A percentile compares a stretch with the other conserved stretches of the same genome.
Evolutionary conservation across 2,888 invertebrate species (phyloP).

Genomic region (Orchestes rusci): DNA sequence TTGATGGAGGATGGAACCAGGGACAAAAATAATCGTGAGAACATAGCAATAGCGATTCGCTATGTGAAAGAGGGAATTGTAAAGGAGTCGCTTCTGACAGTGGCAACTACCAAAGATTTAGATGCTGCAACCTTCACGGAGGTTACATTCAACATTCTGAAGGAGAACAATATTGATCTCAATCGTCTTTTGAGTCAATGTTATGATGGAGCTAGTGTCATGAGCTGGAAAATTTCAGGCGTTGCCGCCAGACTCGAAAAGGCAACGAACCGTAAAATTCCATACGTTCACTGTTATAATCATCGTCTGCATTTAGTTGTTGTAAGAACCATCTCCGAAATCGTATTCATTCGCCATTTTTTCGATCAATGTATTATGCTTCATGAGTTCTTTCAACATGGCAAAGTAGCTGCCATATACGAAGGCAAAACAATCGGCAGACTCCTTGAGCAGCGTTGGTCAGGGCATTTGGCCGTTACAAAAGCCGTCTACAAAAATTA

Average conservation of each 20-base stretch:
- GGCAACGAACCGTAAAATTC: not conserved
- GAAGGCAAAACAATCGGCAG: no score
- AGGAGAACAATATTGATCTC: constrained; percentile 3
- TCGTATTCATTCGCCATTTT: not conserved
- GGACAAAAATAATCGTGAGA: constrained; percentile 4
- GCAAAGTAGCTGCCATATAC: no score
- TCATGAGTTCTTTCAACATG: constrained; percentile 9
- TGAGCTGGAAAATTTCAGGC: not conserved
- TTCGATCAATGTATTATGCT: constrained; percentile 7
- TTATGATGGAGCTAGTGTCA: constrained; percentile 5
- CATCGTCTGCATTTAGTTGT: constrained; percentile 7
- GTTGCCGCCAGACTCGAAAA: not conserved
- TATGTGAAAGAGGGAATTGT: constrained; percentile 6
- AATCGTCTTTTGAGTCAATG: constrained; percentile 4
- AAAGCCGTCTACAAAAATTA: constrained; percentile 1
- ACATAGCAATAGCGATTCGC: constrained; percentile 4
- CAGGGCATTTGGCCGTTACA: no score
- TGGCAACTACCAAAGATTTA: constrained; percentile 2
- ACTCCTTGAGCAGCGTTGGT: no score
- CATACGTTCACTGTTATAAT: constrained; percentile 10
- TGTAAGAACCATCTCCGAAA: constrained; percentile 6
- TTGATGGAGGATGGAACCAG: constrained; percentile 4
- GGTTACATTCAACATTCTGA: not conserved
- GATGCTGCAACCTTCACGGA: constrained; percentile 3
- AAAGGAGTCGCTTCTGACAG: constrained; percentile 7